Percentiles rank a stretch among this genome's conserved stretches.
Evolutionary conservation across 2,797 vertebrate species (phyloP).

Genomic region (Amniataba percoides): DNA sequence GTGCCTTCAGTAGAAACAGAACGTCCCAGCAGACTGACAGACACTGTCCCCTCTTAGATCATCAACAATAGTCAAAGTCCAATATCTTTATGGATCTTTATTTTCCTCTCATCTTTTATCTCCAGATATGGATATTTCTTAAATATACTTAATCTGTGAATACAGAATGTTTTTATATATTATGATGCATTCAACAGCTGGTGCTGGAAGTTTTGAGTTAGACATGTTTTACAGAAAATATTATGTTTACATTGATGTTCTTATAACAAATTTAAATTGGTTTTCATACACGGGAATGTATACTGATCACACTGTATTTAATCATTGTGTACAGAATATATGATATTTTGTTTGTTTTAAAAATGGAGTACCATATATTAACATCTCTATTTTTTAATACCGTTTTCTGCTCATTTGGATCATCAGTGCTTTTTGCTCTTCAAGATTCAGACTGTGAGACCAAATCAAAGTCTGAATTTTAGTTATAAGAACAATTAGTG

Average conservation of each 20-base stretch:
- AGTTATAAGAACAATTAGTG: slow-evolving; percentile 40
- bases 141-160: slow-evolving; percentile 70
- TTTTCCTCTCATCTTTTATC: slow-evolving; percentile 50
- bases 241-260: slow-evolving; percentile 78
- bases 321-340: slow-evolving; percentile 84
- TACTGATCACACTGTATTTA: slow-evolving; percentile 86
- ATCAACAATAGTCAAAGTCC: slow-evolving; percentile 52
- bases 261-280: slow-evolving; percentile 68
- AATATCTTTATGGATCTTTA: slow-evolving; percentile 39
- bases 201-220: slow-evolving; percentile 79
- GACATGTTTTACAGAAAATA: slow-evolving; percentile 62
- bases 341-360: slow-evolving; percentile 68
- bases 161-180: slow-evolving; percentile 66
- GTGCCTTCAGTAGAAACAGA: slow-evolving; percentile 50
- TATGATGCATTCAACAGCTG: slow-evolving; percentile 79
- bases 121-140: slow-evolving; percentile 62
- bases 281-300: slow-evolving; percentile 84
- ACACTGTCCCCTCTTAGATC: slow-evolving; percentile 39
- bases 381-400: slow-evolving; percentile 44
- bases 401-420: slow-evolving; percentile 37
- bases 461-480: slow-evolving; percentile 49
- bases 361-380: slow-evolving; percentile 64
- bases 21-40: slow-evolving; percentile 24
- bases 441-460: slow-evolving; percentile 53
- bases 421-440: slow-evolving; percentile 37